Base-by-base conservation (phyloP, 1,140 invertebrate genomes). In the Brachionus manjavacas region DNA sequence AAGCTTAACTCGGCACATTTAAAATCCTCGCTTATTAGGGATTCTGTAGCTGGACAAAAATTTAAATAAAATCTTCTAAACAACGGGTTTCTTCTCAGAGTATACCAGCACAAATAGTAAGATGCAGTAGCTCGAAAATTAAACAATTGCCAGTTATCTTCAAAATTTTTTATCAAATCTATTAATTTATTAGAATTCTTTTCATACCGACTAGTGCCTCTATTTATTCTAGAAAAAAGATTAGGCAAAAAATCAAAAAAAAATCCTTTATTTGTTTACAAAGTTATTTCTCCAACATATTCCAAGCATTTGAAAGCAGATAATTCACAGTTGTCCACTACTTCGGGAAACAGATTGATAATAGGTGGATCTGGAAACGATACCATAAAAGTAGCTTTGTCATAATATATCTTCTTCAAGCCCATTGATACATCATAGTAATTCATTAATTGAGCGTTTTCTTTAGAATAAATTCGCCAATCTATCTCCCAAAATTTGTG, bases 61-160 rank as follows among this genome's bases (percentile, higher is more conserved):
- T 72, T 16, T 7, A 16, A 9, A 46, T 49, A 14, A 46, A 49
- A 76, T 23, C 28, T 76, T 49, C 49, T 76, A 25, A 76, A 76
- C 20, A 76, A 76, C n/a, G 43, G 20, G 52, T 76, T 76, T 49
- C 41, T 16, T 23, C 46, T 76, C 23, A 76, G 43, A 35, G 72
- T 76, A 76, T 14, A 76, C 39, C 43, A 76, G 20, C 72, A 76
- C 25, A 76, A 28, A 76, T 49, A 76, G 28, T 76, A 76, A 4
- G 72, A 76, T 25, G 72, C 72, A 14, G 72, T 76, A 3, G 72
- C 16, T 9, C 72, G 39, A 76, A 76, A 76, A 76, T 76, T 76
- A 28, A 76, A 76, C 20, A 49, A 14, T 46, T 76, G 72, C 72
- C 72, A 76, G 2, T 3, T 4, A 28, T 76, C 43, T 49, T 49